Base-by-base conservation (phyloP, 2,888 invertebrate species). In the Thymelicus sylvestris region DNA sequence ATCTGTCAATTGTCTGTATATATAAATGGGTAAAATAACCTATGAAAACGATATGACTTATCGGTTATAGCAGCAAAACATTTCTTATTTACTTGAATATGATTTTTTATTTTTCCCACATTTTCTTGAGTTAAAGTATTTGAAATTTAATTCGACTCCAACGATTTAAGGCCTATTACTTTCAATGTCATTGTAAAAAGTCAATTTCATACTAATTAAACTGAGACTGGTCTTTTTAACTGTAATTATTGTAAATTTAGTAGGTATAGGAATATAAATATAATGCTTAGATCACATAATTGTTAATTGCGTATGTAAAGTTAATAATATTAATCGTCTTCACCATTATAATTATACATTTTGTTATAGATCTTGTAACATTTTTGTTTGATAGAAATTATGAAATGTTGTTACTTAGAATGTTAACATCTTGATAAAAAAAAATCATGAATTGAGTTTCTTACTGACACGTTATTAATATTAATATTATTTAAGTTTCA, bases 221-320 rank as follows among this genome's bases (percentile, higher is more conserved):
- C 85, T 89, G 86, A 90, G 84, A 86, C 85, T 89, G 86, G 83
- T 88, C 86, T 88, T 87, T 85, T 86, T 86, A 82, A 72, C 74
- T 76, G 72, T 79, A 78, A 77, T 76, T 76, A 76, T 70, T 77
- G 77, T 79, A 78, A 75, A 76, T 76, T 77, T 39, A 73, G 72
- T 73, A 74, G 55, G 12, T 66, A 50, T 75, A 73, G 44, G 7
- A 57, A 57, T 41, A 41, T 60, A 19, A 41, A 41, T 60, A 5
- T 12, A 60, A 63, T 19, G n/a, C 55, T 55, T 55, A 64, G 50
- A 64, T 31, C 31, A 31, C 31, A 31, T 48, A 47, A 63, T 63
- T 12, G 55, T n/a, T 66, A 39, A 66, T 57, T 38, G 66, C 60
- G 67, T 61, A 41, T 52, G 44, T 66, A 47, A 66, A n/a, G 38